Conservation (phyloP, 2,888 invertebrate species). For the Isotomurus palustris region DNA sequence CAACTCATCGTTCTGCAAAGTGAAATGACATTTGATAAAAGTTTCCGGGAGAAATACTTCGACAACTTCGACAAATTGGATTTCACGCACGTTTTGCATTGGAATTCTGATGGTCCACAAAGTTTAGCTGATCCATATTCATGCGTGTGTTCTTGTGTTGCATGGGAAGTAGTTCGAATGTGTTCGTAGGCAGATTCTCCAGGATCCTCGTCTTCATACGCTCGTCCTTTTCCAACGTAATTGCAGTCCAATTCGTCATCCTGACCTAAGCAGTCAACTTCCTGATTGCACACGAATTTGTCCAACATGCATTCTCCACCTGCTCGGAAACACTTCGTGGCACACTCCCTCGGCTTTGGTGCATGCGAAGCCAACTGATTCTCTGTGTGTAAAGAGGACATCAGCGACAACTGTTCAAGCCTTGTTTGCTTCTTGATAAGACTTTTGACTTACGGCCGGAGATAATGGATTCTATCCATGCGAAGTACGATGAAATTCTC, state of each 20-base stretch:
- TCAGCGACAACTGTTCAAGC: too few relatives aligned
- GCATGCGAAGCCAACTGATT: not conserved
- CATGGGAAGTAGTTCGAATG: not conserved
- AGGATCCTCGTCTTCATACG: not conserved
- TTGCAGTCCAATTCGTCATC: slow-evolving; percentile 33
- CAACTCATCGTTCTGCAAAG: not conserved
- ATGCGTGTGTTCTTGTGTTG: slow-evolving; percentile 1
- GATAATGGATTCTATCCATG: slow-evolving; percentile 20
- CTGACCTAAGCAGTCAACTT: slow-evolving; percentile 53
- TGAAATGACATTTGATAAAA: not conserved
- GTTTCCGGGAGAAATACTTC: not conserved
- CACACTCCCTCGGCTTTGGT: slow-evolving; percentile 10
- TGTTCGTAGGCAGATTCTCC: slow-evolving; percentile 1
- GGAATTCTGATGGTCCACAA: not conserved
- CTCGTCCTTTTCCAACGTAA: not conserved
- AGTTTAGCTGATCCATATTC: slow-evolving; percentile 5
- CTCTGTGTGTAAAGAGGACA: not conserved
- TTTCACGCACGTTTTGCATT: slow-evolving; percentile 1
- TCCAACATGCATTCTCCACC: slow-evolving; percentile 63
- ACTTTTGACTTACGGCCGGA: not conserved
- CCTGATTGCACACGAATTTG: slow-evolving; percentile 64
- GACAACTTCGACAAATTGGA: not conserved
- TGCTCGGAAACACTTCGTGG: slow-evolving; percentile 20
- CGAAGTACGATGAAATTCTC: slow-evolving; percentile 23
- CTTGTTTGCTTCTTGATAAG: too few relatives aligned